These are phyloP conservation scores for Papilio protenor DNA, from an alignment of 2,888 invertebrate species.

Conservation along the genomic window DNA sequence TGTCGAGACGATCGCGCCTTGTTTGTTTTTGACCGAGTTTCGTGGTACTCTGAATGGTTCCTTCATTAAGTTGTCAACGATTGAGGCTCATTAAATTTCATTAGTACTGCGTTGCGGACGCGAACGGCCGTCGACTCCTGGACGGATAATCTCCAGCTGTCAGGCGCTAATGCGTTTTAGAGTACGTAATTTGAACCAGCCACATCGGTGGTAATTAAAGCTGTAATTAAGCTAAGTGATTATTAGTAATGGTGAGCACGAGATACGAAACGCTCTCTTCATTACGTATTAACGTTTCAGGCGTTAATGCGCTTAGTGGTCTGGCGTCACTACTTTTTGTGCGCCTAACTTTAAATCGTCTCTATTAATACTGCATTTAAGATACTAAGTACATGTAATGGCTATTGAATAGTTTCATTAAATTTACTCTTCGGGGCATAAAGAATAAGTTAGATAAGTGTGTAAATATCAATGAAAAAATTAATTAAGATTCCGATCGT, in stretches of 20 bases:
- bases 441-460: background rate
- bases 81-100: conserved; percentile 84
- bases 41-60: conserved; percentile 75
- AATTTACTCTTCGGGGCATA: background rate
- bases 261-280: conserved; percentile 50
- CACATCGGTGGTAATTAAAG: conserved; percentile 83
- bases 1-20: conserved; percentile 53
- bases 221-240: conserved; percentile 83
- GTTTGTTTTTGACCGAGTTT: conserved; percentile 69
- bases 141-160: conserved; percentile 84
- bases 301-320: conserved; percentile 1
- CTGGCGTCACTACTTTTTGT: conserved; percentile 19
- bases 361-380: conserved; percentile 1
- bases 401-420: background rate
- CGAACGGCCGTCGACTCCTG: conserved; percentile 72
- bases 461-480: background rate
- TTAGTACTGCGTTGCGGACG: conserved; percentile 72
- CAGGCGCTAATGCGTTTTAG: conserved; percentile 84
- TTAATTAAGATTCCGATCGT: background rate
- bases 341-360: background rate
- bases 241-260: conserved; percentile 74
- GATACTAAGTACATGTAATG: background rate
- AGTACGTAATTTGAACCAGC: conserved; percentile 85
- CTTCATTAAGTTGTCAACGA: conserved; percentile 83
- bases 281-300: conserved; percentile 27